Base-by-base conservation (phyloP, 2,888 invertebrate species). In the Mantis religiosa region DNA sequence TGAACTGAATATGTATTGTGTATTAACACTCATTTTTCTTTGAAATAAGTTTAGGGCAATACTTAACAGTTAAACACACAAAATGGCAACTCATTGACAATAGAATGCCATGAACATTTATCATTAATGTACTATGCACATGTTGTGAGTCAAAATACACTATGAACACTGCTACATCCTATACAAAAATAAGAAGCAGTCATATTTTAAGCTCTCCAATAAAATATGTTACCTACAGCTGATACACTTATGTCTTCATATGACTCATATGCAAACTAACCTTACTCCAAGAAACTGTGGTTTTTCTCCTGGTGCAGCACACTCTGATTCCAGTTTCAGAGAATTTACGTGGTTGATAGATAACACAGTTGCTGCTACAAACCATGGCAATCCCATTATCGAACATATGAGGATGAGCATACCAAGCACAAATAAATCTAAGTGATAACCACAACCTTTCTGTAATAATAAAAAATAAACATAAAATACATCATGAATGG, bases 301-400 rank as follows among this genome's bases (percentile, higher is more conserved):
- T 91, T 98, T 98, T 93, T 99, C 99, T 90, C 99, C 99, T 0
- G 99, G 99, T 2, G 99, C 99, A 14, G 98, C 97, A 93, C 98
- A 98, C 93, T 99, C 98, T 0, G 98, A 98, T 93, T 99, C 99
- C 91, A 98, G 94, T 94, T 98, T 98, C 91, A 99, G 94, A 0
- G 98, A 98, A 93, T 99, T 98, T 2, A 99, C 99, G 92, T 99
- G 99, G 92, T 99, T 99, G 91, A 99, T 98, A 90, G 99, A 98
- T 81, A 99, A 94, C 2, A 99, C 99, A 0, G 99, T 99, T 1
- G 99, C 99, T 20, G 99, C 99, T 71, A 99, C 98, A 92, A 98
- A 98, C 98, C 98, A 98, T 0, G 99, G 99, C 88, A 99, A 94
- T 2, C 99, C 99, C 96, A 99, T 96, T 2, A 98, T 92, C 15